Evolutionary conservation across 2,113 vertebrate species (phyloP).

Genomic region (Amphiprion ocellaris): DNA sequence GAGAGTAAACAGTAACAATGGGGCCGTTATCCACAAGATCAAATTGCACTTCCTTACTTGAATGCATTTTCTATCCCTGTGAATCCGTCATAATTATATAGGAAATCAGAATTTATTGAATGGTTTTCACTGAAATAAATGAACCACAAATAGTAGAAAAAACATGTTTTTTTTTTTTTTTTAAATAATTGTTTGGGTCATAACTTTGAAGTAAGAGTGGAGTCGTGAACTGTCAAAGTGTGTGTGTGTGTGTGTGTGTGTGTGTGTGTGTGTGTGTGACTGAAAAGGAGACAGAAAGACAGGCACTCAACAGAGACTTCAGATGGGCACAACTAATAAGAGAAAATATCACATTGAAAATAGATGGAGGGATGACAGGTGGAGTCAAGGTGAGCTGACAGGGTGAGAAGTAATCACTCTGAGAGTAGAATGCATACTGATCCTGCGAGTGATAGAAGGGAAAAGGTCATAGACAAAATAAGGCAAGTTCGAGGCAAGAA

Average conservation of each 20-base stretch:
- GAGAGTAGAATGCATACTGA: constrained; percentile 73
- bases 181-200: no score
- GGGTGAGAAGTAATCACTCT: constrained; percentile 83
- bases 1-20: no score
- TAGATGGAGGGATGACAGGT: constrained; percentile 82
- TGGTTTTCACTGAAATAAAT: no score
- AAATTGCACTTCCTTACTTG: no score
- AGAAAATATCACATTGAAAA: constrained; percentile 74
- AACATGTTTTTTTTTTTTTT: no score
- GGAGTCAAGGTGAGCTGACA: constrained; percentile 82
- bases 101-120: no score
- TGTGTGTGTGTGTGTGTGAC: not conserved
- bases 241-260: not conserved
- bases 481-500: constrained; percentile 54
- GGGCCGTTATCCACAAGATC: no score
- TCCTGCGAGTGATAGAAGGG: constrained; percentile 63
- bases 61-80: no score
- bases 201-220: no score
- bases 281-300: constrained; percentile 32
- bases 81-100: no score
- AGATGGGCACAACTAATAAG: constrained; percentile 77
- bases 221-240: no score
- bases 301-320: constrained; percentile 50
- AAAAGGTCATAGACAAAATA: constrained; percentile 70
- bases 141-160: no score